Base-by-base conservation (phyloP, 2,888 invertebrate species). In the Nemotelus pantherinus region DNA sequence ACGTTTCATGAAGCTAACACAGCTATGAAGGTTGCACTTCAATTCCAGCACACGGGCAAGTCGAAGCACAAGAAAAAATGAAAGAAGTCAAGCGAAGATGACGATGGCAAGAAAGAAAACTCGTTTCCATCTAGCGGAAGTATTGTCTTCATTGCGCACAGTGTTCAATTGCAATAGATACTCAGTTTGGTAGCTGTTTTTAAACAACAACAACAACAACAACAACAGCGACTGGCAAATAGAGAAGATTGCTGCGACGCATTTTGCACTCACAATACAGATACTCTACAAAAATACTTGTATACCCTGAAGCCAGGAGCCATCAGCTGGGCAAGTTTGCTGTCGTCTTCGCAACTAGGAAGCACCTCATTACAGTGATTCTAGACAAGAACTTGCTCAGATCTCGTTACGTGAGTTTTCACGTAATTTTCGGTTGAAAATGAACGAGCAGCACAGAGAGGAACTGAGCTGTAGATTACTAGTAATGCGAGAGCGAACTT, bases 351-450 rank as follows among this genome's bases (percentile, higher is more conserved):
- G 63, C 55, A 70, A 70, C 70, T 70, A 70, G 70, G 70, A 70
- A 70, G 47, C 70, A 55, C 70, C 53, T 70, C 70, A 70, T 70
- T 70, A 70, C 43, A 55, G 4, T 70, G 70, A 70, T 70, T 70
- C 53, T 43, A 70, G 70, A n/a, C 63, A 70, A 70, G 70, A 70
- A 70, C 70, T 55, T 55, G 70, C 43, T 55, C 39, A 70, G 45
- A 50, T 70, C 43, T 47, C 47, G 70, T 70, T 50, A 47, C 53
- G 55, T 50, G 53, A 70, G 25, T 55, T 48, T 48, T 3, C 50
- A 39, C n/a, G 50, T n/a, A 67, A 67, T 47, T 67, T 70, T 53
- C 70, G 53, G n/a, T 25, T 70, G 70, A 55, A 43, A 47, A 70
- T 48, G 64, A 43, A 10, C 41, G 25, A 4, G 7, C 5, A n/a